These are phyloP conservation scores for Bujurquina vittata DNA, from an alignment of 2,113 vertebrate species.

Conservation along the genomic window DNA sequence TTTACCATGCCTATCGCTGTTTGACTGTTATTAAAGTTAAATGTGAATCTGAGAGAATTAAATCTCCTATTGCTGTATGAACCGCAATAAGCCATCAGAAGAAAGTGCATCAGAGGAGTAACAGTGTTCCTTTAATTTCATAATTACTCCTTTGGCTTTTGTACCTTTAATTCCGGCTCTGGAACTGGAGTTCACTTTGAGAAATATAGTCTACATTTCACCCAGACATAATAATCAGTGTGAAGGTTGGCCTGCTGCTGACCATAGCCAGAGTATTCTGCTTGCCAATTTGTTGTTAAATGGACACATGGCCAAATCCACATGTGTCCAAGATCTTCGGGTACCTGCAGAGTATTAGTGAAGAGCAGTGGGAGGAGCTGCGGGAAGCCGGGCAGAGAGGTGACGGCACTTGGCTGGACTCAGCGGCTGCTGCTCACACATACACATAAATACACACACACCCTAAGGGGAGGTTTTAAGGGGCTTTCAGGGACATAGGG, in stretches of 20 bases:
- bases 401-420: constrained; percentile 71
- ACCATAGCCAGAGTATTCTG: not conserved
- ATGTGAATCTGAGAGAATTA: not conserved
- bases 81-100: constrained; percentile 6
- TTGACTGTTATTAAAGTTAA: not conserved
- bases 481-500: constrained; percentile 42
- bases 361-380: constrained; percentile 13
- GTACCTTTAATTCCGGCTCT: constrained; percentile 25
- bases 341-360: constrained; percentile 51
- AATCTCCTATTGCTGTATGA: constrained; percentile 4
- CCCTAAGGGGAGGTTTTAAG: constrained; percentile 44
- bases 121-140: constrained; percentile 30
- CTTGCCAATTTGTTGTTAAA: constrained; percentile 45
- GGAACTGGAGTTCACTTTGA: not conserved
- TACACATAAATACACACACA: constrained; percentile 22
- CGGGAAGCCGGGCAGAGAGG: constrained; percentile 47
- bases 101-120: constrained; percentile 19
- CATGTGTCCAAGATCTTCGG: constrained; percentile 45
- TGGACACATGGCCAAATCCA: constrained; percentile 65
- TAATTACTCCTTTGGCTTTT: constrained; percentile 16
- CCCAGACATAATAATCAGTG: constrained; percentile 1
- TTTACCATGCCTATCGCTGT: not conserved
- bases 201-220: constrained; percentile 26
- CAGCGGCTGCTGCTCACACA: constrained; percentile 24
- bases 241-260: constrained; percentile 27